Evolutionary conservation across 1,140 invertebrate genomes (phyloP).

Genomic region (Trachymyrmex septentrionalis): DNA sequence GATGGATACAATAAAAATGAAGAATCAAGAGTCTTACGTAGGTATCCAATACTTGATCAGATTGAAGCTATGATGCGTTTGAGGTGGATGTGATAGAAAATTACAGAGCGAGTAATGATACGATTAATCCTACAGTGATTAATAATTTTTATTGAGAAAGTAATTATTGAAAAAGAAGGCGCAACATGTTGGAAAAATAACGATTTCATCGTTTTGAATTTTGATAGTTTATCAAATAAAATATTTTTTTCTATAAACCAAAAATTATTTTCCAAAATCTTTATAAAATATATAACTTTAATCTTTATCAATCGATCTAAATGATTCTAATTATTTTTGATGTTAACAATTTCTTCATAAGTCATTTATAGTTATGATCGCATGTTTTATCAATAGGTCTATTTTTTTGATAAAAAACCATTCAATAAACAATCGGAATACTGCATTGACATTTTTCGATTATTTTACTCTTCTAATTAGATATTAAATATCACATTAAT

Average conservation of each 20-base stretch:
- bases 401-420: not conserved
- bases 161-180: not conserved
- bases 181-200: constrained; percentile 27
- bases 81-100: not conserved
- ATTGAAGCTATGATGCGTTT: not conserved
- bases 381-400: constrained; percentile 27
- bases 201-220: constrained; percentile 4
- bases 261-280: not conserved
- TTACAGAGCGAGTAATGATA: constrained; percentile 18
- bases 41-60: not conserved
- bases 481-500: not conserved
- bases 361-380: not conserved
- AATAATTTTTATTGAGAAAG: not conserved
- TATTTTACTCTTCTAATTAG: constrained; percentile 13
- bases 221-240: constrained; percentile 13
- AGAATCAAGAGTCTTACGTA: constrained; percentile 4
- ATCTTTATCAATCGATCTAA: constrained; percentile 27
- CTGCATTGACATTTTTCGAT: not conserved
- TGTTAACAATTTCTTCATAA: not conserved
- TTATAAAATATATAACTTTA: not conserved
- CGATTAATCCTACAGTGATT: constrained; percentile 2
- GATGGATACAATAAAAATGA: not conserved
- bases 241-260: not conserved
- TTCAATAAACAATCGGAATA: not conserved
- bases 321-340: not conserved